Evolutionary conservation across 2,113 vertebrate genomes (phyloP).

Genomic region (Peromyscus leucopus): DNA sequence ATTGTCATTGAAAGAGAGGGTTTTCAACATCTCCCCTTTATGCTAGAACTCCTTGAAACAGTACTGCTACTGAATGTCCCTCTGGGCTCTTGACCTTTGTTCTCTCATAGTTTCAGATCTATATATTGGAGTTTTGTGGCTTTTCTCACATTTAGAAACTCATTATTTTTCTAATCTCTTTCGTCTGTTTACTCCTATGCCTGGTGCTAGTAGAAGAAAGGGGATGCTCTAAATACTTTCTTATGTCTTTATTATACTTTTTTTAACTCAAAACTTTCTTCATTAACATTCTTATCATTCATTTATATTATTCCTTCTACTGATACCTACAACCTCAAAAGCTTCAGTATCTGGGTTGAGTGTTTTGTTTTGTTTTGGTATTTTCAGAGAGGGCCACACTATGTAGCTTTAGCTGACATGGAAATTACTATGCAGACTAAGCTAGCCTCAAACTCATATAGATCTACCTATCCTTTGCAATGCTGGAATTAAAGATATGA

Average conservation of each 20-base stretch:
- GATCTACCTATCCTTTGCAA: not conserved
- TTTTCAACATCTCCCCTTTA: not conserved
- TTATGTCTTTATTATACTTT: constrained; percentile 29
- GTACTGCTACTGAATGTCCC: not conserved
- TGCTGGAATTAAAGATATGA: not conserved
- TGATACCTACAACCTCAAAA: constrained; percentile 28
- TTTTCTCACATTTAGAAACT: constrained; percentile 67
- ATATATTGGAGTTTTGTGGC: constrained; percentile 34
- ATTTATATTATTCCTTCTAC: constrained; percentile 10
- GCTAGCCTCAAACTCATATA: not conserved
- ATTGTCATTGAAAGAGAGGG: not conserved
- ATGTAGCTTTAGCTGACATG: not conserved
- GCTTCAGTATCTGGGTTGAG: not conserved
- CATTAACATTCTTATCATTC: constrained; percentile 16
- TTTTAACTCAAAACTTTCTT: constrained; percentile 52
- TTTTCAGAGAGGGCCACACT: not conserved
- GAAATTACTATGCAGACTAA: not conserved
- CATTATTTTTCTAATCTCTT: constrained; percentile 64
- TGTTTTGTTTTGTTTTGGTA: not conserved
- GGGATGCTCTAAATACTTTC: not conserved
- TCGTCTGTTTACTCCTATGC: constrained; percentile 18
- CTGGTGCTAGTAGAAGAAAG: constrained; percentile 11
- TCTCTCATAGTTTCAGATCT: constrained; percentile 32
- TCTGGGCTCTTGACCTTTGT: not conserved
- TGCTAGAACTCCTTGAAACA: not conserved